Conservation (phyloP, 1,140 invertebrate genomes). For the Drosophila malerkotliana region DNA sequence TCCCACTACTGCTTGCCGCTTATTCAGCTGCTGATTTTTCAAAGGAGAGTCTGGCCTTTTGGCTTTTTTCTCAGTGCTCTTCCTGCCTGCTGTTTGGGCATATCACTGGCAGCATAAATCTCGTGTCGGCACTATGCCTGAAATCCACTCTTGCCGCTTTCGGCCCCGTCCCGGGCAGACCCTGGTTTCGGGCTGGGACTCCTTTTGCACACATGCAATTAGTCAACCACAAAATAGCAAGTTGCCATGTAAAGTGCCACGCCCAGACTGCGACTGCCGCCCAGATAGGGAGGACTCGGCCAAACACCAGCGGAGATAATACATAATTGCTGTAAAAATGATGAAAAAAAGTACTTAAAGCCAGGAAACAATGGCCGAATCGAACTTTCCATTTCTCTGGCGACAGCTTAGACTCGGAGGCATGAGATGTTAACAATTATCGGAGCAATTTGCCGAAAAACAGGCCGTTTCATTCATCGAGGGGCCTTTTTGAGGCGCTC, state of each 20-base stretch:
- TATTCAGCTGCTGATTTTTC: too few species aligned
- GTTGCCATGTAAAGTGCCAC: constrained; percentile 74
- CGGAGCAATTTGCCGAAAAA: constrained; percentile 59
- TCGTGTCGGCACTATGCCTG: constrained; percentile 58
- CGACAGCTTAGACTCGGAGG: constrained; percentile 38
- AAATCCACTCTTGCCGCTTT: neutral
- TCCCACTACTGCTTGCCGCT: too few species aligned
- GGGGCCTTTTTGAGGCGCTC: neutral
- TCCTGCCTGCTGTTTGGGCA: constrained; percentile 44
- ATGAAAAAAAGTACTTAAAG: too few species aligned
- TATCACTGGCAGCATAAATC: constrained; percentile 64
- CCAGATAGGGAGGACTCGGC: neutral
- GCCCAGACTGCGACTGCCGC: constrained; percentile 34
- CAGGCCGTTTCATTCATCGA: neutral
- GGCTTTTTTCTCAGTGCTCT: constrained; percentile 17
- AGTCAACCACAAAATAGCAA: constrained; percentile 76
- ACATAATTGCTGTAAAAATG: neutral
- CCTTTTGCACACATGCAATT: constrained; percentile 68
- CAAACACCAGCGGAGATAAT: neutral
- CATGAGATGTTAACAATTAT: constrained; percentile 68
- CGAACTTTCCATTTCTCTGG: neutral
- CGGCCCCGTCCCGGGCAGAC: neutral
- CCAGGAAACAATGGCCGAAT: too few species aligned
- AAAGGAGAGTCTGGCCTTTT: too few species aligned
- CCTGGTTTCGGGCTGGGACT: constrained; percentile 39